phyloP scores from a whole-genome alignment of 1,140 invertebrate species.

The Steinernema feltiae region DNA sequence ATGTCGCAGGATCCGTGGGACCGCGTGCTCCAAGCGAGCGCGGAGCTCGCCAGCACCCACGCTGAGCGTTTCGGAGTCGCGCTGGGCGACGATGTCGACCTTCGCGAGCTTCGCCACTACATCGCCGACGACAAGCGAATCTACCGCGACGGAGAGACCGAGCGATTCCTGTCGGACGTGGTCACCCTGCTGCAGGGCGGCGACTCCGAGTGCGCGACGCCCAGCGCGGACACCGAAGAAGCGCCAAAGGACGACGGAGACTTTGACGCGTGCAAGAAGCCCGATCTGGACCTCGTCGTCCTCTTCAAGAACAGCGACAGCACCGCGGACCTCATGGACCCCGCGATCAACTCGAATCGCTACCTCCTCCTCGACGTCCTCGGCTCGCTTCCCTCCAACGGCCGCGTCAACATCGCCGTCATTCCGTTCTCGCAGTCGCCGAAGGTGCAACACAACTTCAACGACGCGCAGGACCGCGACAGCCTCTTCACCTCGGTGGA shows the following conservation, averaged over 20 bases:
- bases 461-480: constrained; percentile 36
- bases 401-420: constrained; percentile 36
- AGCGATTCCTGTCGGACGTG: constrained; percentile 41
- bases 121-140: constrained; percentile 42
- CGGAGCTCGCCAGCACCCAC: constrained; percentile 30
- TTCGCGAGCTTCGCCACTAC: constrained; percentile 45
- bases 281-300: constrained; percentile 43
- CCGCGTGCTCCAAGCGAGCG: constrained; percentile 34
- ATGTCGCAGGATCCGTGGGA: constrained; percentile 53
- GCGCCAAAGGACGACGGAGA: constrained; percentile 7
- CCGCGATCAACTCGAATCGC: constrained; percentile 45
- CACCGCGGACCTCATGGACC: constrained; percentile 28
- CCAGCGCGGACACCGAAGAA: constrained; percentile 12
- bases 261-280: constrained; percentile 31
- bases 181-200: constrained; percentile 38
- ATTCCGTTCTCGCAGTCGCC: constrained; percentile 38
- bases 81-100: constrained; percentile 46
- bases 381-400: constrained; percentile 42
- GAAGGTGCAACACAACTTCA: constrained; percentile 37
- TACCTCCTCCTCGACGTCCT: constrained; percentile 45
- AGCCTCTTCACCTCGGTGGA: constrained; percentile 37
- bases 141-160: constrained; percentile 48
- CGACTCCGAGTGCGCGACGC: constrained; percentile 26
- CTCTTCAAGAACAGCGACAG: constrained; percentile 41
- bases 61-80: constrained; percentile 55